Evolutionary conservation across 92 coral and sea anemone genomes (phyloP).

Genomic region (Zoanthus gigantus): DNA sequence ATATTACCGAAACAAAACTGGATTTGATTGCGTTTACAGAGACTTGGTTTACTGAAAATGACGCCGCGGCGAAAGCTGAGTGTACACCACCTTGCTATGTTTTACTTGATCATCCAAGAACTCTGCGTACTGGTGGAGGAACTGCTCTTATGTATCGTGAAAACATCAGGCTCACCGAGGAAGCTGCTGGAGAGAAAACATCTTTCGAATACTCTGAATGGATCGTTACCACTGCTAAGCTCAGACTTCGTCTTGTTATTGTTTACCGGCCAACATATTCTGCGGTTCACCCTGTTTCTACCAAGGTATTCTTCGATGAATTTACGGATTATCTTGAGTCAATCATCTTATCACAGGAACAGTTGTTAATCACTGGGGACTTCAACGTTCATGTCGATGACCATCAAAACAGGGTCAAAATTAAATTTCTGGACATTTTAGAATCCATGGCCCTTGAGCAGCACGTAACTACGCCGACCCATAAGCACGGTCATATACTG

Average conservation of each 20-base stretch:
- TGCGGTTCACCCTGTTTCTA: background rate
- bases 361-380: conserved; percentile 4
- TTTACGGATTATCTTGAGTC: conserved; percentile 15
- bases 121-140: conserved; percentile 21
- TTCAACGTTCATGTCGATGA: conserved; percentile 6
- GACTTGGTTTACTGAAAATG: conserved; percentile 15
- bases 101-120: conserved; percentile 8
- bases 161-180: background rate
- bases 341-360: conserved; percentile 15
- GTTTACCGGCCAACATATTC: conserved; percentile 9
- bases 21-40: conserved; percentile 22
- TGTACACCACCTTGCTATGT: conserved; percentile 5
- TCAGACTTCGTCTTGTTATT: conserved; percentile 3
- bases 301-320: background rate
- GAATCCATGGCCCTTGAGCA: conserved; percentile 14
- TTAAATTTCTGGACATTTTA: conserved; percentile 11
- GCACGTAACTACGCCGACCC: conserved; percentile 21
- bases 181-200: background rate
- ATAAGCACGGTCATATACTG: conserved; percentile 23
- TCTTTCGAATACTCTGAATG: conserved; percentile 10
- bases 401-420: conserved; percentile 4
- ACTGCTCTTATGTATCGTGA: conserved; percentile 15
- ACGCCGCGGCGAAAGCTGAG: conserved; percentile 11
- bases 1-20: conserved; percentile 9
- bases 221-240: conserved; percentile 5